Conservation (phyloP, 2,797 vertebrate species). For the Darevskia mixta region DNA sequence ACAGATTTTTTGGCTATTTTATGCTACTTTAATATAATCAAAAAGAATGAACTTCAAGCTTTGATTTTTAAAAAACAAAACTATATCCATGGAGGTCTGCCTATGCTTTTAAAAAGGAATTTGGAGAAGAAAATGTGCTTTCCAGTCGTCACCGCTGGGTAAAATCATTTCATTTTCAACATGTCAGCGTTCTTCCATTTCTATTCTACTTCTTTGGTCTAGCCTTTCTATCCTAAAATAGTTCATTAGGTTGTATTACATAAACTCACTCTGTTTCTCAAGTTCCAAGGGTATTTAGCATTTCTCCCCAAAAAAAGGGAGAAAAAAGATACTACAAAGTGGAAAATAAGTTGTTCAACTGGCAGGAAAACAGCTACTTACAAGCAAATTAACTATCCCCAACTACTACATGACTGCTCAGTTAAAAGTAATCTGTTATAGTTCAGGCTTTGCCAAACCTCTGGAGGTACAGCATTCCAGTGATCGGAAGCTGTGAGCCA, state of each 20-base stretch:
- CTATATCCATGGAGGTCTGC: conserved; percentile 40
- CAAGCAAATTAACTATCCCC: neutral
- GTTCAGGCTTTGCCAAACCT: neutral
- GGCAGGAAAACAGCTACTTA: neutral
- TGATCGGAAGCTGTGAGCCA: neutral
- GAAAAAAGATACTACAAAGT: neutral
- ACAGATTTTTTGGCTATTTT: conserved; percentile 67
- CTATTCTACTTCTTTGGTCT: neutral
- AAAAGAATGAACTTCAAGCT: conserved; percentile 56
- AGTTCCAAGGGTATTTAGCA: no score
- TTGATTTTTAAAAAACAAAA: conserved; percentile 33
- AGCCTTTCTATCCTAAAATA: neutral
- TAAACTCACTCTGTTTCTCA: neutral
- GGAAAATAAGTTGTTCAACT: neutral
- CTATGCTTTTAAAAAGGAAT: conserved; percentile 47
- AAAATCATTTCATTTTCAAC: conserved; percentile 58
- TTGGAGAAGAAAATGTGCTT: conserved; percentile 22
- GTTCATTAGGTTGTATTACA: neutral
- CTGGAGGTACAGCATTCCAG: neutral
- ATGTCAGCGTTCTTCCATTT: conserved; percentile 45
- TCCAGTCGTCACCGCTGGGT: conserved; percentile 44
- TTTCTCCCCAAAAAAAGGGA: no score
- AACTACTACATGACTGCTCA: neutral
- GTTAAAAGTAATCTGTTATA: neutral
- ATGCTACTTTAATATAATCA: conserved; percentile 59